Evolutionary conservation across 2,113 vertebrate genomes (phyloP).

Genomic region (Gopherus flavomarginatus): DNA sequence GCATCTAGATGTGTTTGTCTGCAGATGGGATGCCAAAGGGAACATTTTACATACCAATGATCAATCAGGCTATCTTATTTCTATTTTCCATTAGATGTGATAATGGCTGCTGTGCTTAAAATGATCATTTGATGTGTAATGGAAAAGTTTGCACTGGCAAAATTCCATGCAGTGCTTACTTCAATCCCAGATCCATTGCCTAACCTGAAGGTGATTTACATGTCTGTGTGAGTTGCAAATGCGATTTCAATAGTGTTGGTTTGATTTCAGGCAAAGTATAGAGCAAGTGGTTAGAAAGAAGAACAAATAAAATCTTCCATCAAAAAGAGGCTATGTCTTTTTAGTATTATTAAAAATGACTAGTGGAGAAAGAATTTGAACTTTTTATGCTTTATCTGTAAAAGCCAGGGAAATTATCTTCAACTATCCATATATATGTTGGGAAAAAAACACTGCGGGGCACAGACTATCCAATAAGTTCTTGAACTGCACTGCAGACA

Average conservation of each 20-base stretch:
- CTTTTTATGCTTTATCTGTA: fast-evolving
- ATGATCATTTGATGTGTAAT: background rate
- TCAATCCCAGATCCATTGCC: background rate
- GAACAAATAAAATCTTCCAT: background rate
- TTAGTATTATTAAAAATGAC: background rate
- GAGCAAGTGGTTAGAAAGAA: background rate
- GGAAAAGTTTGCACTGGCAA: background rate
- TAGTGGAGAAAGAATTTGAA: background rate
- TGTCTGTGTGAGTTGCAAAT: background rate
- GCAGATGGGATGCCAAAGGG: background rate
- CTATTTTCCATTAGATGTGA: background rate
- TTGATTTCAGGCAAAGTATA: background rate
- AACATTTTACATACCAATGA: background rate
- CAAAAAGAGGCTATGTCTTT: background rate
- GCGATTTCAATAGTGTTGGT: fast-evolving
- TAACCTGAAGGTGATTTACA: fast-evolving
- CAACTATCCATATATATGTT: too few relatives aligned
- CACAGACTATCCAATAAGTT: too few relatives aligned
- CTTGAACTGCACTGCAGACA: too few relatives aligned
- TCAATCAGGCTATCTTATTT: background rate
- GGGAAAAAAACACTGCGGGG: too few relatives aligned
- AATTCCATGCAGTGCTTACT: background rate
- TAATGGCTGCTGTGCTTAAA: background rate
- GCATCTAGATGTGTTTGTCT: fast-evolving
- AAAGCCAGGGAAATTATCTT: background rate